Percentiles rank a stretch among this genome's conserved stretches.
These are phyloP conservation scores for Sorex fumeus DNA, from an alignment of 2,113 vertebrate genomes.

Conservation along the genomic window DNA sequence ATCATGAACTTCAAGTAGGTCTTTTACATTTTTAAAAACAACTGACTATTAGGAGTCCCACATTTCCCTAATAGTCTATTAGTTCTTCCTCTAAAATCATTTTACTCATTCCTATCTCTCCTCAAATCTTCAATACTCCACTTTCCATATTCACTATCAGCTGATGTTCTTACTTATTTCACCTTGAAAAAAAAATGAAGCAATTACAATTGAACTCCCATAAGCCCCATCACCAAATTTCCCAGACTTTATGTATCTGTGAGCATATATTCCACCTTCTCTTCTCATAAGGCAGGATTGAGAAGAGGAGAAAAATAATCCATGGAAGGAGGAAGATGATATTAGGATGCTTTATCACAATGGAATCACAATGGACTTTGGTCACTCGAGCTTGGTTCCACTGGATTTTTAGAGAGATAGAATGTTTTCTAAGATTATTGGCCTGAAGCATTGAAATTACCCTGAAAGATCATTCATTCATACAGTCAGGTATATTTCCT, in stretches of 20 bases:
- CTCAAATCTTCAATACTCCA: neutral
- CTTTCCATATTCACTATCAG: neutral
- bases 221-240: neutral
- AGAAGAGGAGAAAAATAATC: neutral
- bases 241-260: neutral
- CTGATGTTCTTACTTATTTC: slow-evolving; percentile 2
- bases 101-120: neutral
- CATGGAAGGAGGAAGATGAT: neutral
- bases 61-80: neutral
- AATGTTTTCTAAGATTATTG: slow-evolving; percentile 33
- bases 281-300: neutral
- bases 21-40: neutral
- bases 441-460: neutral
- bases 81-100: neutral
- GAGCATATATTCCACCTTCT: neutral
- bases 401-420: neutral
- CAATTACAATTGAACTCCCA: slow-evolving; percentile 21
- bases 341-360: neutral
- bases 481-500: neutral
- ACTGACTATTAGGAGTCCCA: too few species aligned
- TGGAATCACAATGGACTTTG: neutral
- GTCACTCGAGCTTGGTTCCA: neutral
- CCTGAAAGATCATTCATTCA: neutral
- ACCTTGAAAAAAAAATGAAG: neutral
- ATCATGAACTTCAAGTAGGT: neutral